phyloP scores from a whole-genome alignment of 2,888 invertebrate species.

The Drosophila tripunctata region DNA sequence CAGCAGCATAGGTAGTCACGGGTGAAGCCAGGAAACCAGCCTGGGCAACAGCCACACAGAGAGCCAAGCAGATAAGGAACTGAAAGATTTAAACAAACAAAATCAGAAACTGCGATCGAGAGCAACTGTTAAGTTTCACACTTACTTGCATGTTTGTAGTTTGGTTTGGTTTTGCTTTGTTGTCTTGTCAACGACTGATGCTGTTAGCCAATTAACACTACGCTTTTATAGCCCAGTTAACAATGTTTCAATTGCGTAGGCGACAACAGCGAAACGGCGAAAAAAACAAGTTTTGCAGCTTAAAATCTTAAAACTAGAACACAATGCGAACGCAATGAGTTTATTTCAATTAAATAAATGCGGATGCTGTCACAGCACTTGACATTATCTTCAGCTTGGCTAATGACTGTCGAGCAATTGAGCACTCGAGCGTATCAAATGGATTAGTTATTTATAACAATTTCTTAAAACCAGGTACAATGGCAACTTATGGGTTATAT shows the following conservation, averaged over 20 bases:
- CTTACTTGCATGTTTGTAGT: slow-evolving; percentile 57
- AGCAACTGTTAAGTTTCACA: slow-evolving; percentile 6
- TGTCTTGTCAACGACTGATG: slow-evolving; percentile 44
- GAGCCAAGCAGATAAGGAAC: slow-evolving; percentile 55
- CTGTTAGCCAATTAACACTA: slow-evolving; percentile 34
- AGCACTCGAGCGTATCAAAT: slow-evolving; percentile 41
- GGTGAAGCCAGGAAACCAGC: slow-evolving; percentile 53
- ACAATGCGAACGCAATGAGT: slow-evolving; percentile 18
- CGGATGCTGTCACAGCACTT: slow-evolving; percentile 51
- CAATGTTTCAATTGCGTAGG: slow-evolving; percentile 25
- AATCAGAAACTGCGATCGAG: neutral
- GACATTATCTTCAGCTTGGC: slow-evolving; percentile 27
- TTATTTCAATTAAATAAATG: slow-evolving; percentile 22
- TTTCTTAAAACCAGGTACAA: neutral
- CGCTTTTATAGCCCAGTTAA: slow-evolving; percentile 40
- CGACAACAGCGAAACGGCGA: neutral
- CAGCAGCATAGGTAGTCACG: slow-evolving; percentile 44
- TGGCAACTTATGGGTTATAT: neutral
- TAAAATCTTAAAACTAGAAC: slow-evolving; percentile 45
- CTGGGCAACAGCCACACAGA: slow-evolving; percentile 52
- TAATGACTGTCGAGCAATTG: slow-evolving; percentile 35
- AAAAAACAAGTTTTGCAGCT: slow-evolving; percentile 39
- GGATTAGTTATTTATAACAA: slow-evolving; percentile 34
- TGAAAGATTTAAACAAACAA: slow-evolving; percentile 3
- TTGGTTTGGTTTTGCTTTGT: slow-evolving; percentile 25